Evolutionary conservation across 2,113 vertebrate species (phyloP).

Genomic region (Cottus gobio): DNA sequence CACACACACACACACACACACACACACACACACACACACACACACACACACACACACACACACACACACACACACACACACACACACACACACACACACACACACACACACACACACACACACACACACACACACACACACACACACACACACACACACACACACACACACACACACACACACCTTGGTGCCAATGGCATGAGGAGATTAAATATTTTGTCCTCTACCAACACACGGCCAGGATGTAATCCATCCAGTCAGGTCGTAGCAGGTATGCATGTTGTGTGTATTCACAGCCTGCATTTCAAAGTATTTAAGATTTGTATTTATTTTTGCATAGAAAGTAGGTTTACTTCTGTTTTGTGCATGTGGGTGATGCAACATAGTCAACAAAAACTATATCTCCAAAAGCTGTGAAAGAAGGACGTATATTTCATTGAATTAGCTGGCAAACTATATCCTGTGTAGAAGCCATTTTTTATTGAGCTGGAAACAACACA

Average conservation of each 20-base stretch:
- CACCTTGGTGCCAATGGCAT: background rate
- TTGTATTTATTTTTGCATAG: background rate
- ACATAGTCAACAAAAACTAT: background rate
- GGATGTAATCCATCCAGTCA: background rate
- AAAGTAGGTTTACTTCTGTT: background rate
- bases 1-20: background rate
- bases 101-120: background rate
- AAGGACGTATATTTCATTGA: conserved; percentile 16
- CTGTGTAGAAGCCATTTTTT: conserved; percentile 44
- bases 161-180: conserved; percentile 2
- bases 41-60: background rate
- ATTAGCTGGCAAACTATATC: conserved; percentile 27
- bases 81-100: background rate
- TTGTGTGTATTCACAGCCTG: background rate
- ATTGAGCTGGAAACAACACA: conserved; percentile 54
- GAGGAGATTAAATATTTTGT: background rate
- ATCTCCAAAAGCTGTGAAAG: conserved; percentile 28
- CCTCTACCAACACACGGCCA: background rate
- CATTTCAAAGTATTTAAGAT: background rate
- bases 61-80: background rate
- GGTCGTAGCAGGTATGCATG: background rate
- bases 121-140: background rate
- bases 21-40: background rate
- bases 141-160: background rate
- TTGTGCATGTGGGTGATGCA: background rate